Base-by-base conservation (phyloP, 2,888 invertebrate genomes). In the Ditylenchus weischeri region DNA sequence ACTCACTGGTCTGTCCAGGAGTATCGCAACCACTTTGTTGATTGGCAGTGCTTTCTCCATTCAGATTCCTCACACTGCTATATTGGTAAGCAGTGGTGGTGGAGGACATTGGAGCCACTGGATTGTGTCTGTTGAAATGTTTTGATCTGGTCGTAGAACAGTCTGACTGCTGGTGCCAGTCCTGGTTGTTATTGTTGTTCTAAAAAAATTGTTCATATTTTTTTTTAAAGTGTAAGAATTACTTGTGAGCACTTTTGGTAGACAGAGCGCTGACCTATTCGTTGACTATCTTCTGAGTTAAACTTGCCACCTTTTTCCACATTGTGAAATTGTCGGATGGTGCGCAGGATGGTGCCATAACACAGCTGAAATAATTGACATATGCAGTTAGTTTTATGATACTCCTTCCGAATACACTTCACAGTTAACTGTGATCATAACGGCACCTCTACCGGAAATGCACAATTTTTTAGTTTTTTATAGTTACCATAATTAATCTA, bases 261-360 rank as follows among this genome's bases (percentile, higher is more conserved):
- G 19, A 68, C n/a, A 18, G 23, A 21, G 5, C 63, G 66, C 58
- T 63, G 63, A 57, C 47, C 47, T 19, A 71, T 66, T 47, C 62
- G 48, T 43, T 73, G 67, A 21, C 62, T 62, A 15, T 75, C 73
- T n/a, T 75, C 70, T 18, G 57, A 69, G 18, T 38, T 43, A 60
- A 50, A 59, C 15, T 50, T 68, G 49, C 61, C 59, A 11, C 38
- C 51, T 23, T 54, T 67, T 23, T 57, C 48, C 48, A 66, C 43
- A 21, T 35, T 36, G 21, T 82, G 82, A 71, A 82, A 82, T 57
- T 75, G 71, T 4, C 80, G 77, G 29, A 82, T 83, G 15, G 80
- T 82, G 35, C 75, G 72, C 48, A 82, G 72, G 49, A 82, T 82
- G 43, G 73, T 75, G 3, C 76, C 72, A 68, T 82, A 82, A 65